Percentiles rank a stretch among this genome's conserved stretches.
Evolutionary conservation across 2,888 invertebrate species (phyloP).

Genomic region (Parochlus steinenii): DNA sequence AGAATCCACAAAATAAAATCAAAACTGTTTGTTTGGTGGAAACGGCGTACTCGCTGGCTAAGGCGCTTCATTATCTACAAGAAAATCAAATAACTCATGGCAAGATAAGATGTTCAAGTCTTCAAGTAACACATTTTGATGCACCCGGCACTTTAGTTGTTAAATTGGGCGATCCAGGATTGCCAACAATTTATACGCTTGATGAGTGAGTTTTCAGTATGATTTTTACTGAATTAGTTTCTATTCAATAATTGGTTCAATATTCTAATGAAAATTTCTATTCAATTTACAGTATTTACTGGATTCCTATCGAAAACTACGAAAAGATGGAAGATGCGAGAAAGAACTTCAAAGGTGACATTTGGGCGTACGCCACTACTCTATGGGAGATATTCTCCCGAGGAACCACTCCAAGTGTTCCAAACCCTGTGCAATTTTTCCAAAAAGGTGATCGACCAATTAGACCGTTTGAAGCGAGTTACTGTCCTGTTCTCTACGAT

Average conservation of each 20-base stretch:
- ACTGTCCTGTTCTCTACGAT: constrained; percentile 56
- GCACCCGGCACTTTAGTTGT: constrained; percentile 43
- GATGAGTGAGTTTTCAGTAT: constrained; percentile 42
- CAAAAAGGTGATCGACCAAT: constrained; percentile 30
- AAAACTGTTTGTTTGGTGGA: constrained; percentile 61
- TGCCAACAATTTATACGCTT: constrained; percentile 40
- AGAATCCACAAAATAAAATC: constrained; percentile 32
- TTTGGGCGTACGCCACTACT: constrained; percentile 86
- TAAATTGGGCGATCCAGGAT: constrained; percentile 70
- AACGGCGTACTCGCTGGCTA: constrained; percentile 63
- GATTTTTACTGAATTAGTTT: constrained; percentile 5
- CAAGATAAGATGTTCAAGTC: constrained; percentile 63
- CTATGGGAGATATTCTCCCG: constrained; percentile 83
- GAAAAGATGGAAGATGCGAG: constrained; percentile 46
- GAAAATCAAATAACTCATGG: constrained; percentile 74
- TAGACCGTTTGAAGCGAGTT: constrained; percentile 38
- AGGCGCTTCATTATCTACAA: constrained; percentile 69
- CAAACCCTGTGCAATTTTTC: constrained; percentile 12
- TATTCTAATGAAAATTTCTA: constrained; percentile 1
- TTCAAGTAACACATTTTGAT: constrained; percentile 60
- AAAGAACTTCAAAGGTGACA: constrained; percentile 55
- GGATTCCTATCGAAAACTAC: constrained; percentile 79
- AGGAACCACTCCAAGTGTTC: constrained; percentile 39
- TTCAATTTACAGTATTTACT: constrained; percentile 50
- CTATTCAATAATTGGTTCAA: constrained; percentile 9